Evolutionary conservation across 2,797 vertebrate genomes (phyloP).

Genomic region (Eidolon dupreanum): DNA sequence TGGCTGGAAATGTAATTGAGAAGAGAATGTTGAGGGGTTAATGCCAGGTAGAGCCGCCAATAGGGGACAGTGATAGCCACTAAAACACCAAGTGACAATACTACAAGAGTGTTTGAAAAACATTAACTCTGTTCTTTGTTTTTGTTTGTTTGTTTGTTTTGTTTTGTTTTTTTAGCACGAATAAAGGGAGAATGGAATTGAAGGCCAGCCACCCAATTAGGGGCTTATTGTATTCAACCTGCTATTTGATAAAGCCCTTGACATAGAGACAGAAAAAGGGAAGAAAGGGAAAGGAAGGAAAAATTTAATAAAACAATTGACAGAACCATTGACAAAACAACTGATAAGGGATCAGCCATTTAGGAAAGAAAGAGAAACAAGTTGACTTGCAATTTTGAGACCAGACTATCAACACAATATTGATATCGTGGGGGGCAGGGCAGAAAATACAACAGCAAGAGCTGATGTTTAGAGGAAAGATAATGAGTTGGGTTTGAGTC

Average conservation of each 20-base stretch:
- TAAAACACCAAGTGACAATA: background rate
- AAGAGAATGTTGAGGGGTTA: background rate
- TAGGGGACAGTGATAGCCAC: background rate
- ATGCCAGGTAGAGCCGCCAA: background rate
- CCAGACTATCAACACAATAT: background rate
- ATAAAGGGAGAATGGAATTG: background rate
- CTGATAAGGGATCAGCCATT: conserved; percentile 2
- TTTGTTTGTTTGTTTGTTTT: background rate
- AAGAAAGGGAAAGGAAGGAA: conserved; percentile 26
- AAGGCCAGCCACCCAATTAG: background rate
- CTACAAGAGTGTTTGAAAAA: background rate
- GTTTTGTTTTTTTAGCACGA: background rate
- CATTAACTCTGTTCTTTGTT: background rate
- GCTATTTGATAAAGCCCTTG: background rate
- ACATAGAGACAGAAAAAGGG: background rate
- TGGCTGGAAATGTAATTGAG: background rate
- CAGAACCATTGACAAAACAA: conserved; percentile 4
- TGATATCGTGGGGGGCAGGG: too few relatives aligned
- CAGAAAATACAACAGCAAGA: background rate
- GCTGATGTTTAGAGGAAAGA: background rate
- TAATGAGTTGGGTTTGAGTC: background rate
- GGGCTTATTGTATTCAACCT: background rate
- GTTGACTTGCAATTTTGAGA: background rate
- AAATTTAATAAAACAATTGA: background rate
- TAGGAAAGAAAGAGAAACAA: conserved; percentile 7